Conservation (phyloP, 2,113 vertebrate genomes). For the Peromyscus californicus region DNA sequence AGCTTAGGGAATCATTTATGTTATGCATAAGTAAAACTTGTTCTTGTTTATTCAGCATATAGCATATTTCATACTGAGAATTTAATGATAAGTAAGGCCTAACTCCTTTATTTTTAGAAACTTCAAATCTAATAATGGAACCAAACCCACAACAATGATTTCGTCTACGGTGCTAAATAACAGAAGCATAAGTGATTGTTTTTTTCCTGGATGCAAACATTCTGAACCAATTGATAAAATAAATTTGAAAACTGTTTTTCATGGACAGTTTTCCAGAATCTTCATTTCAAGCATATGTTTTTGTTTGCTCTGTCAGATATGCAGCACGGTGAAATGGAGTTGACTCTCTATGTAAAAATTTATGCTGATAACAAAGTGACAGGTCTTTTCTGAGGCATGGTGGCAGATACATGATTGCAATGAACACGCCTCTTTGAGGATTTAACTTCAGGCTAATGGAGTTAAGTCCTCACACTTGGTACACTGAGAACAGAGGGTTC, state of each 20-base stretch:
- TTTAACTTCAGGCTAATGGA: neutral
- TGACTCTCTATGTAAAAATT: neutral
- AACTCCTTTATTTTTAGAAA: constrained; percentile 43
- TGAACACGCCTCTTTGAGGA: neutral
- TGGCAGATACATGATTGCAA: neutral
- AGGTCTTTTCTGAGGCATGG: neutral
- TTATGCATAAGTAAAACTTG: neutral
- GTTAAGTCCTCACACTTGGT: neutral
- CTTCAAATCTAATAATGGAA: constrained; percentile 20
- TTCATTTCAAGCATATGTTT: neutral
- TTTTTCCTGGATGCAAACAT: constrained; percentile 20
- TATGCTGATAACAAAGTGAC: neutral
- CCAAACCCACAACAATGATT: neutral
- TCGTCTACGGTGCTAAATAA: constrained; percentile 19
- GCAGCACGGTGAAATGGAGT: neutral
- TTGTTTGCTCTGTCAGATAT: neutral
- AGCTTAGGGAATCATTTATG: neutral
- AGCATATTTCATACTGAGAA: neutral
- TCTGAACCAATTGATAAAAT: constrained; percentile 45
- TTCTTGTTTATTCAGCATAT: neutral
- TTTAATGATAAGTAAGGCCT: constrained; percentile 44
- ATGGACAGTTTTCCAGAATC: neutral
- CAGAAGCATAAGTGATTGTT: neutral
- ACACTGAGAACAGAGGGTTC: neutral
- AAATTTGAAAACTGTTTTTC: constrained; percentile 8